phyloP scores from a whole-genome alignment of 2,113 vertebrate genomes.

The Ceyx margarethae region DNA sequence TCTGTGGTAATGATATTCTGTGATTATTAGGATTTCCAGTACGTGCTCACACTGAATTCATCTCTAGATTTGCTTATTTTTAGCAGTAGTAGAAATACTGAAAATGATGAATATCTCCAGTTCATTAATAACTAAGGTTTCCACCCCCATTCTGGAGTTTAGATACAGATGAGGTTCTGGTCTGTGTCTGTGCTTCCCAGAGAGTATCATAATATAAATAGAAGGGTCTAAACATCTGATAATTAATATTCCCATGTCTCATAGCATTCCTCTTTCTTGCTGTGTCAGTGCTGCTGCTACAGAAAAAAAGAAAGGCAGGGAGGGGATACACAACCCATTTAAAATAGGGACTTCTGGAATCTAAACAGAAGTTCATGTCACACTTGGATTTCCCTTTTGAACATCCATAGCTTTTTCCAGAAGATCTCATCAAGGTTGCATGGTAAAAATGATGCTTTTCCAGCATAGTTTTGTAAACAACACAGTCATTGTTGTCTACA shows the following conservation, averaged over 20 bases:
- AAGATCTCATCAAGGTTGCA: not conserved
- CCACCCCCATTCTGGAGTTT: conserved; percentile 9
- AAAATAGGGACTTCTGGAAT: not conserved
- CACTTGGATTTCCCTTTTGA: not conserved
- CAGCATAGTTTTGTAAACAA: not conserved
- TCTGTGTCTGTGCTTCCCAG: not conserved
- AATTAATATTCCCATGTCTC: not conserved
- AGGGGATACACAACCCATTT: not conserved
- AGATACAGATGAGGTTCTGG: conserved; percentile 2
- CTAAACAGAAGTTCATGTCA: not conserved
- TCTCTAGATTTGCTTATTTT: not conserved
- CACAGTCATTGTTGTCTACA: not conserved
- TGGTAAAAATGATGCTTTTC: not conserved
- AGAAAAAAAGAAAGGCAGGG: not conserved
- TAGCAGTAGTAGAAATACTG: not conserved
- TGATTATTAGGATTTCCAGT: not conserved
- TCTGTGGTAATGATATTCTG: not conserved
- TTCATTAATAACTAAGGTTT: conserved; percentile 4
- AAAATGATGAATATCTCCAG: not conserved
- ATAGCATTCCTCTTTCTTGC: not conserved
- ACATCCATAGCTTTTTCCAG: not conserved
- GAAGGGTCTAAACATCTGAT: conserved; percentile 7
- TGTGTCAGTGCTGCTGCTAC: fast-evolving
- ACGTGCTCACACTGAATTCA: not conserved
- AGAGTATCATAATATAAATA: not conserved